Base-by-base conservation (phyloP, 2,888 invertebrate species). In the Cerastis leucographa region DNA sequence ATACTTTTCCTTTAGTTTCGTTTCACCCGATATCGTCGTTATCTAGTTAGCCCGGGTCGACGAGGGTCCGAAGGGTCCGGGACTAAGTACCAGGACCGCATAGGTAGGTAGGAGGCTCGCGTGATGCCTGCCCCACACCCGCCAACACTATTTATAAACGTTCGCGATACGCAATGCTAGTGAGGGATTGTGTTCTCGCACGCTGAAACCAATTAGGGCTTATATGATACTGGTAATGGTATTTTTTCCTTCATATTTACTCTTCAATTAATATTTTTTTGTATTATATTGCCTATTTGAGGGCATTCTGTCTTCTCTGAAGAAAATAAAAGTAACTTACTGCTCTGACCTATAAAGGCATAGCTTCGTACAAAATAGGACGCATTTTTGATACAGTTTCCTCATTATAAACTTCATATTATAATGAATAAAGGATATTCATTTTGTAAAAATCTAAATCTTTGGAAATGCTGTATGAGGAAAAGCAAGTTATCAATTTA, bases 21-120 rank as follows among this genome's bases (percentile, higher is more conserved):
- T 94, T 94, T 92, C 90, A 90, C 92, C 93, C 94, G 95, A 94
- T 95, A 95, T 94, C 95, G 95, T 93, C 93, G 95, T 96, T 96
- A 96, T 96, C 96, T 96, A 95, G 96, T 96, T 96, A 96, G 96
- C 92, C 92, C 90, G 94, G 95, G 94, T 94, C 95, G 95, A 96
- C 96, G 94, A 96, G 96, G 96, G 96, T 96, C 93, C 94, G 94
- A 94, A 94, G 94, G 95, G 94, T 93, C 93, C 90, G 93, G 90
- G 91, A 87, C 92, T 92, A 93, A 93, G 93, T 93, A 94, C 92
- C 92, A 92, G 93, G 92, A 91, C 92, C 90, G 89, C 94, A 92
- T 92, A 92, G 90, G 92, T 92, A 90, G 93, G 94, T 91, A 92
- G 93, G 91, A 89, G 91, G 89, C 87, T 91, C 89, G 92, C 92